A percentile compares a stretch with the other conserved stretches of the same genome.
phyloP scores from a whole-genome alignment of 2,797 vertebrate genomes.

The Pipistrellus pipistrellus region DNA sequence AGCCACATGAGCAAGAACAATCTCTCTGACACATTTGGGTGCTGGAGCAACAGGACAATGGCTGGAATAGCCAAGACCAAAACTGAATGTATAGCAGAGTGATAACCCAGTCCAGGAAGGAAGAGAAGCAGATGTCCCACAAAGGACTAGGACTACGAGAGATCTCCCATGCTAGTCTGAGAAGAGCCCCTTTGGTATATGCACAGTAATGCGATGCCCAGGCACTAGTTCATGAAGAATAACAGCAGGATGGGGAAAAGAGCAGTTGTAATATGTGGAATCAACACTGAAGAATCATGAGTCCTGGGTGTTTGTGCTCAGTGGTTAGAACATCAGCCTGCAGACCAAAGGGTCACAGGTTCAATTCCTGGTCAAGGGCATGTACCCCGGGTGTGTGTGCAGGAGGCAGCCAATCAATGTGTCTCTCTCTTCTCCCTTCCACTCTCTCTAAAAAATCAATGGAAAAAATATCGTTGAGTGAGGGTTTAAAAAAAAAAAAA shows the following conservation, averaged over 20 bases:
- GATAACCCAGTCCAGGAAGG: constrained; percentile 55
- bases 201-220: background rate
- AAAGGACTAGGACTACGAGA: background rate
- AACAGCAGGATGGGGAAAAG: background rate
- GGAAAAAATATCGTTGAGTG: too few relatives aligned
- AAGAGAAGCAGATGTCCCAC: background rate
- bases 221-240: background rate
- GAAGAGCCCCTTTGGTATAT: background rate
- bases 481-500: too few relatives aligned
- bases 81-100: constrained; percentile 85
- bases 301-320: too few relatives aligned
- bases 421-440: too few relatives aligned
- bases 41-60: constrained; percentile 56
- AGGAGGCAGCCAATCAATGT: too few relatives aligned
- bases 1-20: constrained; percentile 81
- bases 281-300: too few relatives aligned
- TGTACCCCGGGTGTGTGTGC: too few relatives aligned
- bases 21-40: constrained; percentile 79
- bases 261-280: background rate
- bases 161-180: background rate
- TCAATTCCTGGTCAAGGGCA: too few relatives aligned
- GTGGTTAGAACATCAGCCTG: too few relatives aligned
- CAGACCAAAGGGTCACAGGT: too few relatives aligned
- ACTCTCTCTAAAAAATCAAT: too few relatives aligned
- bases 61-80: constrained; percentile 56